These are phyloP conservation scores for Bos taurus DNA, from an alignment of 2,113 vertebrate genomes.

Conservation along the genomic window ARS-UCD2.0 NC_037328.1:60331501-60332000, in stretches of 20 bases:
- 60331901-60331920: not conserved
- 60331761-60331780: not conserved
- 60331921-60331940: not conserved
- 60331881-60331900: not conserved
- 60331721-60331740: not conserved
- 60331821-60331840: not conserved
- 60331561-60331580: not conserved
- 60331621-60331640: not conserved
- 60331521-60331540: not conserved
- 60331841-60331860: not conserved
- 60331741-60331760: not conserved
- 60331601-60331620: not conserved
- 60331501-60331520: not conserved
- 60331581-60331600: not conserved
- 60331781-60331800: not conserved
- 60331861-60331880: not conserved
- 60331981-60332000: not conserved
- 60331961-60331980: not conserved
- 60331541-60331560: not conserved
- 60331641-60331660: not conserved
- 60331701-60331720: not conserved
- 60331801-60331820: not conserved
- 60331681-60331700: not conserved
- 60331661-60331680: not conserved
- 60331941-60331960: not conserved